phyloP scores from a whole-genome alignment of 2,888 invertebrate species.

The Drosophila peninsularis region DNA sequence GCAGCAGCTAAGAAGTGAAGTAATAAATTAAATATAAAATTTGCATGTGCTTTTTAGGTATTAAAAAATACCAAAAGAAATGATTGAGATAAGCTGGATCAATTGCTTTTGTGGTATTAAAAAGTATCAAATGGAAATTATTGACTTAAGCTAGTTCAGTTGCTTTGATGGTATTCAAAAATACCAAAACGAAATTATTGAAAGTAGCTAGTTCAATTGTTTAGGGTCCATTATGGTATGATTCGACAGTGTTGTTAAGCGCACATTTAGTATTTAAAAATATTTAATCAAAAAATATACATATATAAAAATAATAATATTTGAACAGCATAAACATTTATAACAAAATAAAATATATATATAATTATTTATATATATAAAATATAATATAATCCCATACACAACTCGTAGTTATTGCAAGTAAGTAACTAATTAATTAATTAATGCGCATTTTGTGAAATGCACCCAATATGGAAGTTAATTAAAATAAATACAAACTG shows the following conservation, averaged over 20 bases:
- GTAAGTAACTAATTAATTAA: conserved; percentile 43
- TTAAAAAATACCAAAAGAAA: not conserved
- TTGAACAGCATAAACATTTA: conserved; percentile 7
- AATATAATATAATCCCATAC: conserved; percentile 8
- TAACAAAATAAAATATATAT: conserved; percentile 3
- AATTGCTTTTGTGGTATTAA: conserved; percentile 20
- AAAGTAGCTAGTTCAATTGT: conserved; percentile 50
- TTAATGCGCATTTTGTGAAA: conserved; percentile 44
- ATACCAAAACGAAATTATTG: not conserved
- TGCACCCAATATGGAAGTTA: conserved; percentile 39
- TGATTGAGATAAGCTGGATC: conserved; percentile 35
- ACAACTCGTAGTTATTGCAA: conserved; percentile 39
- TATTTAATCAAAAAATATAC: conserved; percentile 10
- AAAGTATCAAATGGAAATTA: not conserved
- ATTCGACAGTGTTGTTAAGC: conserved; percentile 21
- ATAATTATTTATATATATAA: conserved; percentile 2
- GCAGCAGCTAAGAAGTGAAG: not conserved
- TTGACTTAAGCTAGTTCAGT: too few species aligned
- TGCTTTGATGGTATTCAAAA: not conserved
- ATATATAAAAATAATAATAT: not conserved
- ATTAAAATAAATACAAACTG: conserved; percentile 50
- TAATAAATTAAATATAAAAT: not conserved
- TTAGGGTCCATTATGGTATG: conserved; percentile 28
- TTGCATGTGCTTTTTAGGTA: conserved; percentile 3
- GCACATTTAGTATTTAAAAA: conserved; percentile 30